A percentile compares a stretch with the other conserved stretches of the same genome.
Conservation (phyloP, 2,797 vertebrate species). For the Acanthopagrus latus region DNA sequence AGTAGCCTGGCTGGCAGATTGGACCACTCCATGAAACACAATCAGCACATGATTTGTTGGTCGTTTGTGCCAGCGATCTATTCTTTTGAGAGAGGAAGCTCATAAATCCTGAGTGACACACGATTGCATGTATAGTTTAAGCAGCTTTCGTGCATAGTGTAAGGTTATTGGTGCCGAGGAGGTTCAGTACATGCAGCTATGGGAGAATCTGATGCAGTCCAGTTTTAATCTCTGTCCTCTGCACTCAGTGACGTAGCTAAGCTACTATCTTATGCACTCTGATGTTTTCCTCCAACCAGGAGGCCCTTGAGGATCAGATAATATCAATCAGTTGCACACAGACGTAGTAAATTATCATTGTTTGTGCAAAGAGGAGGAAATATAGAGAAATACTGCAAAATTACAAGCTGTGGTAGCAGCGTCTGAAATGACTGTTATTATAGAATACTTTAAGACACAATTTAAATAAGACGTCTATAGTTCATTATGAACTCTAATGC, state of each 20-base stretch:
- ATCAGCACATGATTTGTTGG: neutral
- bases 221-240: conserved; percentile 27
- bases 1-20: neutral
- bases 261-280: neutral
- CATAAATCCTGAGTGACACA: neutral
- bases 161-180: neutral
- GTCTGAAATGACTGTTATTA: neutral
- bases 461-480: neutral
- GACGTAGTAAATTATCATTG: neutral
- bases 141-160: neutral
- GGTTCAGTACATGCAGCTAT: neutral
- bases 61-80: neutral
- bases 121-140: conserved; percentile 8
- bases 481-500: too few species aligned
- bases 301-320: conserved; percentile 10
- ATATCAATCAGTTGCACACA: neutral
- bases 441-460: neutral
- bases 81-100: conserved; percentile 16
- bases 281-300: conserved; percentile 7
- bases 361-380: neutral
- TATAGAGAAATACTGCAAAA: neutral
- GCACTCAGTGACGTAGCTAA: neutral
- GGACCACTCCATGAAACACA: neutral
- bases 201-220: conserved; percentile 1
- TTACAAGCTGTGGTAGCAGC: neutral